Evolutionary conservation across 2,888 invertebrate genomes (phyloP).

Genomic region (Microctonus hyperodae): DNA sequence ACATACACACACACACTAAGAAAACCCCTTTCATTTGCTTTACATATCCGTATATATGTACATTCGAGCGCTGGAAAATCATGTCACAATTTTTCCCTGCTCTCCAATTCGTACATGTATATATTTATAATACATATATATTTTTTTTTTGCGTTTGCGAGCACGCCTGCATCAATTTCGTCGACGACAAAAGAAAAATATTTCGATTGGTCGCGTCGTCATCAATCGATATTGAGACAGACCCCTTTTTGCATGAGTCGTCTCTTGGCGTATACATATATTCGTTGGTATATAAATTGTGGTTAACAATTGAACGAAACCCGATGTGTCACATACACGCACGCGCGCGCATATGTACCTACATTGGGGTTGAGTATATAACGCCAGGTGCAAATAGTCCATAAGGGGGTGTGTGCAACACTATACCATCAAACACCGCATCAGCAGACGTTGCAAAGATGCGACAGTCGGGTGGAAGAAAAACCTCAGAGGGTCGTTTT

Average conservation of each 20-base stretch:
- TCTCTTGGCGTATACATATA: slow-evolving; percentile 1
- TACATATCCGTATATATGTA: neutral
- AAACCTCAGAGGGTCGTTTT: slow-evolving; percentile 15
- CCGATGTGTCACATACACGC: slow-evolving; percentile 1
- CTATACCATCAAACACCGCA: neutral
- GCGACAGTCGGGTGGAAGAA: slow-evolving; percentile 1
- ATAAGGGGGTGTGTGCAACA: slow-evolving; percentile 15
- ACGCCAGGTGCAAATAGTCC: neutral
- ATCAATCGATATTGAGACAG: slow-evolving; percentile 16
- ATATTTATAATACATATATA: no score
- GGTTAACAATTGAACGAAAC: slow-evolving; percentile 18
- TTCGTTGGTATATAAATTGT: no score
- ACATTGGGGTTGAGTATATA: neutral
- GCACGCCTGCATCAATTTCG: slow-evolving; percentile 4
- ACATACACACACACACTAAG: neutral
- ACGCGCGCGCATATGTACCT: neutral
- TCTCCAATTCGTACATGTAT: neutral
- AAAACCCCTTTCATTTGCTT: neutral
- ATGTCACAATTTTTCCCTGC: slow-evolving; percentile 1
- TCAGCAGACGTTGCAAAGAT: neutral
- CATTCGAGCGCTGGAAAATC: neutral
- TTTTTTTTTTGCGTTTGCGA: neutral
- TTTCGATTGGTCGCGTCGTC: slow-evolving; percentile 3
- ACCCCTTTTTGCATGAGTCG: slow-evolving; percentile 26
- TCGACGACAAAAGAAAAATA: neutral